These are phyloP conservation scores for Xiphophorus hellerii DNA, from an alignment of 2,113 vertebrate genomes.

Conservation along the genomic window DNA sequence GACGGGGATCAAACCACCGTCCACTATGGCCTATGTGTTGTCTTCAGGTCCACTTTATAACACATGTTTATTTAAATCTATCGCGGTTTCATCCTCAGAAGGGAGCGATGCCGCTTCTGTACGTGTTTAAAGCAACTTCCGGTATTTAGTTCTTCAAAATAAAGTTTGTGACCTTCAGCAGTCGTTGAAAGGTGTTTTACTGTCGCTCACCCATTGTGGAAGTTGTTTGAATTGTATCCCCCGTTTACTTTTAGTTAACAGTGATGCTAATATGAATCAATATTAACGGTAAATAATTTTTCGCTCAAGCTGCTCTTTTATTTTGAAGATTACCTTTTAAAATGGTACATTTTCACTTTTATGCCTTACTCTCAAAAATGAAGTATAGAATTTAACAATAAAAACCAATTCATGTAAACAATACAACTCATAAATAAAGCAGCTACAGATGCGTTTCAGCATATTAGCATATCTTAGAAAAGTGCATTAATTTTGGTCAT, in stretches of 20 bases:
- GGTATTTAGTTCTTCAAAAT: neutral
- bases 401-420: neutral
- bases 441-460: neutral
- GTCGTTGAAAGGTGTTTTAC: neutral
- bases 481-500: no score
- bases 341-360: no score
- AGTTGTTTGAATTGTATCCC: neutral
- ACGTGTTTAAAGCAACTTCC: neutral
- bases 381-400: neutral
- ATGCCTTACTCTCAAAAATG: no score
- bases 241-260: neutral
- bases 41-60: neutral
- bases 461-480: no score
- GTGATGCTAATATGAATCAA: neutral
- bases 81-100: neutral
- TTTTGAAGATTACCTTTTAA: neutral
- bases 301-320: neutral
- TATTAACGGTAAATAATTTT: neutral
- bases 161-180: neutral
- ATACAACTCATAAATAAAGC: neutral
- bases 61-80: neutral
- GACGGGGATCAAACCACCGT: neutral
- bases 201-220: neutral
- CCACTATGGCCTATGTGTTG: no score
- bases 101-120: neutral